A percentile compares a stretch with the other conserved stretches of the same genome.
Conservation (phyloP, 2,888 invertebrate species). For the Thyatira batis region DNA sequence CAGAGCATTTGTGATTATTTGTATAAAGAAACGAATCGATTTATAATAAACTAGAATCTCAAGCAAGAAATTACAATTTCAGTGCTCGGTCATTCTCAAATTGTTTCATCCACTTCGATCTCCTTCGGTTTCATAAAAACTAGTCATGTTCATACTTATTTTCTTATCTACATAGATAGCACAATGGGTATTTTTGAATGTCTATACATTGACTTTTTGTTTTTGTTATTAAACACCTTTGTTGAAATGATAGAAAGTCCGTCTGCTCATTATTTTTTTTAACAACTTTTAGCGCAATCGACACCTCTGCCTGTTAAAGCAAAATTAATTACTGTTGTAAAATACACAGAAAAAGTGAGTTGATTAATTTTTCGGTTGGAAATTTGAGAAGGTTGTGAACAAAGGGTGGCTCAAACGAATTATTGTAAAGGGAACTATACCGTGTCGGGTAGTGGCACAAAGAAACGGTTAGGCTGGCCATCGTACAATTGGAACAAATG, state of each 20-base stretch:
- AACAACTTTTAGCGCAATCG: slow-evolving; percentile 65
- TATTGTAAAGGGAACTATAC: slow-evolving; percentile 32
- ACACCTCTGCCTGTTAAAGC: slow-evolving; percentile 67
- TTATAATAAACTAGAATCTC: slow-evolving; percentile 49
- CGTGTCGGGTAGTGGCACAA: slow-evolving; percentile 11
- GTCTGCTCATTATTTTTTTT: slow-evolving; percentile 66
- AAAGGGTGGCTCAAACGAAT: slow-evolving; percentile 51
- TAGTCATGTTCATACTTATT: background rate
- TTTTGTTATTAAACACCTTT: slow-evolving; percentile 51
- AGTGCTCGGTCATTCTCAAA: background rate
- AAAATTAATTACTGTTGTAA: slow-evolving; percentile 71
- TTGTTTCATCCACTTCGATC: background rate
- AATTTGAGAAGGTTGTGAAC: slow-evolving; percentile 75
- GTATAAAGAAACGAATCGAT: slow-evolving; percentile 38
- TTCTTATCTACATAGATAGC: background rate
- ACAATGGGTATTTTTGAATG: background rate
- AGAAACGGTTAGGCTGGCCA: slow-evolving; percentile 9
- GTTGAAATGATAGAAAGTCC: slow-evolving; percentile 47
- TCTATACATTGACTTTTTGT: slow-evolving; percentile 6
- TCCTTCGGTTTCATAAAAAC: background rate
- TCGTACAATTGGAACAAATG: slow-evolving; percentile 38
- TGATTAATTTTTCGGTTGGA: slow-evolving; percentile 65
- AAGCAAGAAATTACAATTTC: slow-evolving; percentile 49
- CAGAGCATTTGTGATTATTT: background rate
- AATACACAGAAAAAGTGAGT: slow-evolving; percentile 57